These are phyloP conservation scores for Achroia grisella DNA, from an alignment of 1,140 invertebrate species.

Conservation along the genomic window DNA sequence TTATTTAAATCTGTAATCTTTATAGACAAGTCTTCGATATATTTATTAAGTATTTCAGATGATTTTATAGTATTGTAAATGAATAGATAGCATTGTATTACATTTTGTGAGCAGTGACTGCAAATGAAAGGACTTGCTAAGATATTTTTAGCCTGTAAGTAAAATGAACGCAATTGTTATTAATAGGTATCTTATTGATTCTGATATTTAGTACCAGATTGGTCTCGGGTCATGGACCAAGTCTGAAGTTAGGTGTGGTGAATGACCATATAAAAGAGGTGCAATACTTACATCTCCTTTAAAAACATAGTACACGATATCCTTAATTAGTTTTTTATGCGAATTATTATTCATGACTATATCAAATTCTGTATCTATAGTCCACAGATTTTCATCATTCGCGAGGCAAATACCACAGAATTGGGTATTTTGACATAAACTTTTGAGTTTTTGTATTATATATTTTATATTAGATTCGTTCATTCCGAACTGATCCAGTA, in stretches of 20 bases:
- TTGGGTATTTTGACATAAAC: slow-evolving; percentile 7
- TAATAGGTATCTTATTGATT: too few species aligned
- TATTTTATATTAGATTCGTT: background rate
- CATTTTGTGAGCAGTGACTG: slow-evolving; percentile 2
- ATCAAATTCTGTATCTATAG: slow-evolving; percentile 15
- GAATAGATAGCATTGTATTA: slow-evolving; percentile 1
- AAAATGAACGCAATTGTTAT: background rate
- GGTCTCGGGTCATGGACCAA: too few species aligned
- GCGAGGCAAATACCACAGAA: slow-evolving; percentile 23
- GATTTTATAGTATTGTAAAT: slow-evolving; percentile 1
- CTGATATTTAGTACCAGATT: too few species aligned
- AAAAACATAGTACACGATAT: slow-evolving; percentile 23
- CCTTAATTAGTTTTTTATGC: slow-evolving; percentile 12
- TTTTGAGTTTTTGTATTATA: slow-evolving; percentile 15
- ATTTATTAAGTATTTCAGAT: background rate
- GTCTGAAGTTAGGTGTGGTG: too few species aligned
- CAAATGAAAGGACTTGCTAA: slow-evolving; percentile 17
- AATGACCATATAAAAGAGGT: too few species aligned
- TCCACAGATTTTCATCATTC: slow-evolving; percentile 8
- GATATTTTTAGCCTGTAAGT: slow-evolving; percentile 17
- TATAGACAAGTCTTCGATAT: background rate
- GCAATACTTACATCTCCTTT: slow-evolving; percentile 19
- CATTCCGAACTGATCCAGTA: too few species aligned
- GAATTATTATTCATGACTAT: slow-evolving; percentile 11
- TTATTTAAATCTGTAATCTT: slow-evolving; percentile 1